These are phyloP conservation scores for Hipposideros armiger DNA, from an alignment of 2,113 vertebrate genomes.

Conservation along the genomic window DNA sequence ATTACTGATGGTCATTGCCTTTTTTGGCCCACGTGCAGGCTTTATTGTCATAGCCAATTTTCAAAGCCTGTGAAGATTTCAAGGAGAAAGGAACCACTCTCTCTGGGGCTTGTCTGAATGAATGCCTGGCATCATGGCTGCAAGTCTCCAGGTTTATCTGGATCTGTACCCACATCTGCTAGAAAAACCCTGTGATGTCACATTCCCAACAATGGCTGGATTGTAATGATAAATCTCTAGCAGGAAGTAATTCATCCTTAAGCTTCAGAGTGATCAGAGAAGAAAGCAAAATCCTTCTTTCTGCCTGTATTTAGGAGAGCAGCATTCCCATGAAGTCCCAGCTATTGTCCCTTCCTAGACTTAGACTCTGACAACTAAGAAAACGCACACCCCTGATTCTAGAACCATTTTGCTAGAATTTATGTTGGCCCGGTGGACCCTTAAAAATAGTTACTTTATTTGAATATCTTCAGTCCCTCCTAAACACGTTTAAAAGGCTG, in stretches of 20 bases:
- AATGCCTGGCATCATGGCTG: no score
- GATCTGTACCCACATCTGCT: not conserved
- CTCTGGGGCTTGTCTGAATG: not conserved
- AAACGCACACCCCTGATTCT: conserved; percentile 16
- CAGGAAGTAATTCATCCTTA: not conserved
- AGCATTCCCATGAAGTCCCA: not conserved
- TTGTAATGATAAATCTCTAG: not conserved
- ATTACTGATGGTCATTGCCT: not conserved
- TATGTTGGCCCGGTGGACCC: not conserved
- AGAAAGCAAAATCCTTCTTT: not conserved
- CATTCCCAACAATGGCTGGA: not conserved
- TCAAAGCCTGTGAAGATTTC: not conserved
- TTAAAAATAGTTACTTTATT: conserved; percentile 7
- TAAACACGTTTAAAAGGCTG: not conserved
- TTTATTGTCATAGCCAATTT: not conserved
- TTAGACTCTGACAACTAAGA: not conserved
- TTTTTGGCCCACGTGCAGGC: not conserved
- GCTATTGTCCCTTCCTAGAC: not conserved
- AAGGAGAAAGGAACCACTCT: not conserved
- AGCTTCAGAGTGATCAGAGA: not conserved
- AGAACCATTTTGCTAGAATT: conserved; percentile 16
- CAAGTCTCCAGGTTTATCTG: not conserved
- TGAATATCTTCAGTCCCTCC: conserved; percentile 1
- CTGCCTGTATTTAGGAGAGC: not conserved
- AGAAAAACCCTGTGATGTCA: not conserved